Conservation (phyloP, 2,113 vertebrate species). For the Mastomys coucha region DNA sequence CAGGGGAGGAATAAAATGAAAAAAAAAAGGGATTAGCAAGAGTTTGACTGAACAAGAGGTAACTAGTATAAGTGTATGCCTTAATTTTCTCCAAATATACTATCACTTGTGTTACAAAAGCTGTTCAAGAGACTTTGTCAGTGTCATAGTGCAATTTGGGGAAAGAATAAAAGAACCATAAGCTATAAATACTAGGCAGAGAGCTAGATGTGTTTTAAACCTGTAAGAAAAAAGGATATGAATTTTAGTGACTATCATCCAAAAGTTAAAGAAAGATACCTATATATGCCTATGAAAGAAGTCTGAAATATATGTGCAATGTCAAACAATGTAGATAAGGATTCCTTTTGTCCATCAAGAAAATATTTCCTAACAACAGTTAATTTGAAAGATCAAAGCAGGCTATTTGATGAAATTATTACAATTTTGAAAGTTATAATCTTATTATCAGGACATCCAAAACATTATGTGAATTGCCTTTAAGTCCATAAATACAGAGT, state of each 20-base stretch:
- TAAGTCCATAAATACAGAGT: neutral
- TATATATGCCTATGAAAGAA: neutral
- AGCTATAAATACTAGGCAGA: neutral
- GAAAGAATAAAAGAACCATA: neutral
- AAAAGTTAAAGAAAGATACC: neutral
- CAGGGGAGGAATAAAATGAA: neutral
- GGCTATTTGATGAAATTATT: neutral
- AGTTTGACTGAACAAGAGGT: neutral
- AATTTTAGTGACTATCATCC: neutral
- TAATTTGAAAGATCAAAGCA: neutral
- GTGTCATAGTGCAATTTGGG: neutral
- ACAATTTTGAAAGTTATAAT: neutral
- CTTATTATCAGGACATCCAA: neutral
- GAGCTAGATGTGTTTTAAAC: neutral
- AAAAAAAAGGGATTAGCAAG: neutral
- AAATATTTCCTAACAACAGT: neutral
- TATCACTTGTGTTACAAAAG: conserved; percentile 11
- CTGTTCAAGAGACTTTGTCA: neutral
- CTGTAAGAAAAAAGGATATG: neutral
- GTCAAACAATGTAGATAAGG: neutral
- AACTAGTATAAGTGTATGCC: neutral
- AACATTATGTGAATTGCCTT: neutral
- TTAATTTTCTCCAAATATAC: conserved; percentile 46
- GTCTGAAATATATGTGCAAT: neutral
- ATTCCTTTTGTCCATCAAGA: neutral